Evolutionary conservation across 2,888 invertebrate genomes (phyloP).

Genomic region (Noctua fimbriata): DNA sequence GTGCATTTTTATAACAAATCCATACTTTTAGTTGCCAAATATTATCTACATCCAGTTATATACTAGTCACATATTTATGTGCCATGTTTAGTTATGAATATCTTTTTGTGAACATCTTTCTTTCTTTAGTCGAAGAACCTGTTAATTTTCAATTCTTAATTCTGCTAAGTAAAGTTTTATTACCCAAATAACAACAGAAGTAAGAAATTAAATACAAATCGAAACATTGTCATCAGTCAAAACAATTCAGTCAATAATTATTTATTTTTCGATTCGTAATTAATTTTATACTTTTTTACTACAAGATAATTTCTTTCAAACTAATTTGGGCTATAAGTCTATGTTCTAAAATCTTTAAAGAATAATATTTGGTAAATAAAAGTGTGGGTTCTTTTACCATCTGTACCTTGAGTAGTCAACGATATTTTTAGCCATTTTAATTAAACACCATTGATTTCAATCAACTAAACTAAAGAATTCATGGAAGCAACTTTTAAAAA

Average conservation of each 20-base stretch:
- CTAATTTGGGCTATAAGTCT: not conserved
- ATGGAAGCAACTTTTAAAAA: constrained; percentile 38
- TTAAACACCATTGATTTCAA: constrained; percentile 50
- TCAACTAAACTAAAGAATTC: constrained; percentile 29
- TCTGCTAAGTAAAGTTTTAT: not conserved
- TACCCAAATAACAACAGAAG: constrained; percentile 3
- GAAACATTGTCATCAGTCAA: constrained; percentile 45
- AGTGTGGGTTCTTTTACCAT: constrained; percentile 64
- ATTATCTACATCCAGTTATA: constrained; percentile 47
- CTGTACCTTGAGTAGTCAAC: constrained; percentile 64
- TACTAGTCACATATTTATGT: constrained; percentile 79
- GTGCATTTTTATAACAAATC: constrained; percentile 78
- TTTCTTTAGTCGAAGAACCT: constrained; percentile 8
- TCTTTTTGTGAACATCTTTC: constrained; percentile 7
- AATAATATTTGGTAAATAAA: constrained; percentile 68
- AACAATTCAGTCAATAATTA: constrained; percentile 57
- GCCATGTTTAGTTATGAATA: constrained; percentile 72
- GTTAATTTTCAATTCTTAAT: not conserved
- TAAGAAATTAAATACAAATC: constrained; percentile 43
- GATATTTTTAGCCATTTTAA: constrained; percentile 55
- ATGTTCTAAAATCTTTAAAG: constrained; percentile 14
- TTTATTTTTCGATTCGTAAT: constrained; percentile 55
- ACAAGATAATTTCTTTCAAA: not conserved
- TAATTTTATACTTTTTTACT: constrained; percentile 34
- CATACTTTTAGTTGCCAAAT: constrained; percentile 74